Conservation (phyloP, 1,140 invertebrate species). For the Branchinecta lynchi region DNA sequence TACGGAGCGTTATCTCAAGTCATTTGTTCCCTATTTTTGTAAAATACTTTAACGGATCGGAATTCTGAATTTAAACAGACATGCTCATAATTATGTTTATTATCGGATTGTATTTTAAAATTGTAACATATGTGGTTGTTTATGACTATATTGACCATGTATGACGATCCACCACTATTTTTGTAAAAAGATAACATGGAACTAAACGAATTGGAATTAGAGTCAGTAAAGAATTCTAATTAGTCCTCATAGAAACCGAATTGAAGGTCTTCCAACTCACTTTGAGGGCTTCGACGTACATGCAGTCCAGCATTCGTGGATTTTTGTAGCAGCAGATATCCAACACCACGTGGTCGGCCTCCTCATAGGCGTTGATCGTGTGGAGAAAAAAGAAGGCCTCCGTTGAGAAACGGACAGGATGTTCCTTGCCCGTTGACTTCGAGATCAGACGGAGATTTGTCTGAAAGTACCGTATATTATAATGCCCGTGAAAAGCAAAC, state of each 20-base stretch:
- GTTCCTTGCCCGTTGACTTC: slow-evolving; percentile 42
- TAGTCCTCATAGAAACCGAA: too few species aligned
- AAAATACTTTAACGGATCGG: too few species aligned
- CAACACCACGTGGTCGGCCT: slow-evolving; percentile 48
- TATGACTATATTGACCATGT: too few species aligned
- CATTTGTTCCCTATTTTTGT: too few species aligned
- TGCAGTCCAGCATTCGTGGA: slow-evolving; percentile 62
- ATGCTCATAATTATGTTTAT: too few species aligned
- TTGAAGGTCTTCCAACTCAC: slow-evolving; percentile 32
- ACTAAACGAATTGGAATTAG: slow-evolving; percentile 7
- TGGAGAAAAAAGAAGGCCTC: slow-evolving; percentile 71
- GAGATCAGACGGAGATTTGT: slow-evolving; percentile 57
- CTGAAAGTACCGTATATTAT: slow-evolving; percentile 32
- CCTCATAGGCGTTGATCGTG: slow-evolving; percentile 73
- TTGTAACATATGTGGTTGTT: too few species aligned
- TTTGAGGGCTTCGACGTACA: slow-evolving; percentile 63
- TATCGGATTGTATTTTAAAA: too few species aligned
- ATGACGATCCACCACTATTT: too few species aligned
- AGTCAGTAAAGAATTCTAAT: background rate
- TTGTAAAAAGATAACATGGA: background rate
- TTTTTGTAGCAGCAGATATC: slow-evolving; percentile 71
- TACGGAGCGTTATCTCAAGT: too few species aligned
- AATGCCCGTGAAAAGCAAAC: too few species aligned
- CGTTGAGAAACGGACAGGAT: slow-evolving; percentile 37
- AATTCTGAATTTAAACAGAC: too few species aligned